These are phyloP conservation scores for Palythoa caribaeorum DNA, from an alignment of 92 coral and sea anemone genomes.

Conservation along the genomic window DNA sequence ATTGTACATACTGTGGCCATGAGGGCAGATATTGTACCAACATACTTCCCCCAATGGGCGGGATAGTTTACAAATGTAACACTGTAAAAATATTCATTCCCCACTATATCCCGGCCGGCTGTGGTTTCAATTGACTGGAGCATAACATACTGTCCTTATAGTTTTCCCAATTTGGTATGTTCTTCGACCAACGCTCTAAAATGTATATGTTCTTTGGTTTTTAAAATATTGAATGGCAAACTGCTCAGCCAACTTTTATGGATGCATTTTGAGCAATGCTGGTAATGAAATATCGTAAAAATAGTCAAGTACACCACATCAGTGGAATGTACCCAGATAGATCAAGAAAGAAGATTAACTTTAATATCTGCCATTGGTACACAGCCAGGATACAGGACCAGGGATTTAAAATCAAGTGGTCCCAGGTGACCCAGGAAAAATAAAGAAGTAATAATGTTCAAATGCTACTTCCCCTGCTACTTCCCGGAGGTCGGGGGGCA, in stretches of 20 bases:
- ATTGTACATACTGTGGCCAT: constrained; percentile 30
- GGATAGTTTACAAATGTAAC: constrained; percentile 8
- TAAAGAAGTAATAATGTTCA: background rate
- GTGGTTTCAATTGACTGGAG: constrained; percentile 1
- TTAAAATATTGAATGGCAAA: constrained; percentile 11
- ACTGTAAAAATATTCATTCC: too few relatives aligned
- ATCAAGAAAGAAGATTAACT: constrained; percentile 24
- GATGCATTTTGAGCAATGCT: constrained; percentile 19
- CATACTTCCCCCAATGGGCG: constrained; percentile 34
- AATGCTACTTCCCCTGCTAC: background rate
- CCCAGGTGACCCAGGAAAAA: background rate
- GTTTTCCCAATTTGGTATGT: too few relatives aligned
- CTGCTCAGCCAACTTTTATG: constrained; percentile 3
- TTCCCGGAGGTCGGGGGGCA: background rate
- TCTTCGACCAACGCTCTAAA: too few relatives aligned
- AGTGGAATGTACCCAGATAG: constrained; percentile 28
- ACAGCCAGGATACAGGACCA: background rate
- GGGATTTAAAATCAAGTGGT: constrained; percentile 31
- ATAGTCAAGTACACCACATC: constrained; percentile 7
- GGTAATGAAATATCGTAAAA: constrained; percentile 16
- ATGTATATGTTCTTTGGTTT: constrained; percentile 10
- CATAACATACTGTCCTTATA: too few relatives aligned
- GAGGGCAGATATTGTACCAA: constrained; percentile 36
- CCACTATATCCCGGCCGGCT: constrained; percentile 2
- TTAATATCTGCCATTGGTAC: background rate